phyloP scores from a whole-genome alignment of 2,113 vertebrate genomes.

The Mesitornis unicolor region DNA sequence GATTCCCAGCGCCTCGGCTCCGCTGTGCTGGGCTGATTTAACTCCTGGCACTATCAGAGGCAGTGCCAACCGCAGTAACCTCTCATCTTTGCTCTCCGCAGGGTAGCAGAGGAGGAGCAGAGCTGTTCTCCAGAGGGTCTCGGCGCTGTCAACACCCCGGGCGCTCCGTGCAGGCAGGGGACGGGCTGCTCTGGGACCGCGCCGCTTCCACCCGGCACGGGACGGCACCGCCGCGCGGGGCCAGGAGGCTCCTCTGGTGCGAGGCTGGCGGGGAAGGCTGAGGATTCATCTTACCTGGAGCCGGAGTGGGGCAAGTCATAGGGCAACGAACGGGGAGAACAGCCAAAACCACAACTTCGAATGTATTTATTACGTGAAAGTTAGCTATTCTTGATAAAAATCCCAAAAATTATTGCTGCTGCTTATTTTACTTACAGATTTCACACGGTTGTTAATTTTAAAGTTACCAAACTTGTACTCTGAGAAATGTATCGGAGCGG shows the following conservation, averaged over 20 bases:
- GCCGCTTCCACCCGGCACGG: conserved; percentile 40
- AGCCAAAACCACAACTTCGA: conserved; percentile 78
- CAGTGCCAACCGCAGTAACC: too few relatives aligned
- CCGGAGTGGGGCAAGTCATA: conserved; percentile 2
- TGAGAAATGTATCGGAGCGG: conserved; percentile 58
- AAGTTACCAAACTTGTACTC: conserved; percentile 58
- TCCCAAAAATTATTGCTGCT: conserved; percentile 77
- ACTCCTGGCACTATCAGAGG: too few relatives aligned
- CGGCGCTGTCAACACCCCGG: too few relatives aligned
- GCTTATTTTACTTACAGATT: conserved; percentile 76
- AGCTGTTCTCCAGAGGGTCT: too few relatives aligned
- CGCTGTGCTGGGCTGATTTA: too few relatives aligned
- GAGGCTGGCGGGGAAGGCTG: conserved; percentile 45
- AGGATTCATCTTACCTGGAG: conserved; percentile 45
- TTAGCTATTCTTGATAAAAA: conserved; percentile 76
- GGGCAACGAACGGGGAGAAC: conserved; percentile 71
- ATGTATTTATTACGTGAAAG: conserved; percentile 90
- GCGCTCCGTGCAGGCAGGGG: too few relatives aligned
- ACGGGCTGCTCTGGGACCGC: too few relatives aligned
- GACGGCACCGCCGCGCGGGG: conserved; percentile 49
- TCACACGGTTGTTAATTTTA: conserved; percentile 64
- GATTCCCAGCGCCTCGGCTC: too few relatives aligned
- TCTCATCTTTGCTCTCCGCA: too few relatives aligned
- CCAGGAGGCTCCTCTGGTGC: not conserved
- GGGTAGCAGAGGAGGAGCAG: too few relatives aligned